Base-by-base conservation (phyloP, 2,113 vertebrate genomes). In the Phainopepla nitens region DNA sequence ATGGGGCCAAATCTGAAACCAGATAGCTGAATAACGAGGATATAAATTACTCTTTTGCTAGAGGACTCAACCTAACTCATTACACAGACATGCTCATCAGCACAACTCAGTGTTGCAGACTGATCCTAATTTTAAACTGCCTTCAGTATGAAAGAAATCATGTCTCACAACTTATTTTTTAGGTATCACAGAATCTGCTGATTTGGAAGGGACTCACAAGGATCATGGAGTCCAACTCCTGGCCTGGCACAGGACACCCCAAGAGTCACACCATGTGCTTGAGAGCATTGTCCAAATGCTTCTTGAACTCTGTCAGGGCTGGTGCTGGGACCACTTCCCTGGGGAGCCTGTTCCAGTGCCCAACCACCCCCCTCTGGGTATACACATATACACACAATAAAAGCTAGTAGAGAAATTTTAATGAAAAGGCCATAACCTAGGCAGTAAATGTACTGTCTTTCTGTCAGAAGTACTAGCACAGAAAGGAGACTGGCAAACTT, bases 251-350 rank as follows among this genome's bases (percentile, higher is more conserved):
- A 53, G 14, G 11, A 33, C 39, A 45, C 7, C 7, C 22, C 47
- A 72, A 12, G 11, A 53, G 18, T 27, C 21, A n/a, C 31, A 29
- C 29, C 24, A 9, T 22, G 39, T 27, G 28, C 49, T 33, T 3
- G 2, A 45, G 7, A 45, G 11, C 22, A 4, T 1, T 14, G 33
- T 27, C 33, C 39, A 45, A 54, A 62, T 0, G 0, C 11, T 39
- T 45, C 15, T 18, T 36, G 27, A 72, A 11, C 27, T 53, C 13
- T 62, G 14, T 36, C 68, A 54, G 49, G 49, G 57, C 13, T 51
- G 14, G 13, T 33, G 68, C 39, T 53, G 7, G 6, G 17, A 62
- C 9, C 33, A 62, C 39, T 36, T 33, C 39, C 21, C 11, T 33
- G 27, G 9, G 3, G 33, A 45, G 28, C 16, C 57, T 36, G 33